phyloP scores from a whole-genome alignment of 2,888 invertebrate species.

The Pelosia muscerda region DNA sequence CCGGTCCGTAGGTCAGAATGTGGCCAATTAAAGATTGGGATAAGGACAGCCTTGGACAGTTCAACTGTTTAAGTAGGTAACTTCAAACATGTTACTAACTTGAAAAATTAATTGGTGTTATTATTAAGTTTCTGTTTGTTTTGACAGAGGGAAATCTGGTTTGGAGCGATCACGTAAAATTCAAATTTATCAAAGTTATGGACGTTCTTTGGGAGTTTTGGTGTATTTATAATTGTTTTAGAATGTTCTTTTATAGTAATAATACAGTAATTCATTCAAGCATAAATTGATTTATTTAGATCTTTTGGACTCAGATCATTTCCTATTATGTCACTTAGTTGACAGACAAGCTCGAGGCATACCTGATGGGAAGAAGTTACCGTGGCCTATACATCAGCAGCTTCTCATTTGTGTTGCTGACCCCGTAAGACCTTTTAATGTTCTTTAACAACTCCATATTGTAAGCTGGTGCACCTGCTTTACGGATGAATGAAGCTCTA shows the following conservation, averaged over 20 bases:
- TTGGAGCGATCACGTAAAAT: constrained; percentile 14
- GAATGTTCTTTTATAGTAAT: neutral
- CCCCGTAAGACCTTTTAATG: no score
- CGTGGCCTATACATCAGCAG: no score
- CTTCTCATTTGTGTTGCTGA: no score
- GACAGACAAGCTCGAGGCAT: no score
- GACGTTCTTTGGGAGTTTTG: neutral
- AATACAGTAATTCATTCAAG: no score
- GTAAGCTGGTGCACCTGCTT: no score
- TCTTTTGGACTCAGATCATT: no score
- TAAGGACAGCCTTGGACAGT: constrained; percentile 63
- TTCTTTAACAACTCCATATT: no score
- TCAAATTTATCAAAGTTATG: constrained; percentile 11
- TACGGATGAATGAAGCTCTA: no score
- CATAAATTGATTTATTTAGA: no score
- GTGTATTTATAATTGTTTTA: neutral
- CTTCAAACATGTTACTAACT: constrained; percentile 55
- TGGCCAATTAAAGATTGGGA: constrained; percentile 77
- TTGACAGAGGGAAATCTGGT: constrained; percentile 17
- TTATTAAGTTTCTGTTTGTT: constrained; percentile 32
- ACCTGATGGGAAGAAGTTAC: no score
- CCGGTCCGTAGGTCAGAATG: constrained; percentile 69
- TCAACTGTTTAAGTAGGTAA: constrained; percentile 53
- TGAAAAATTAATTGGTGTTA: constrained; percentile 53
- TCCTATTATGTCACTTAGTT: no score